Base-by-base conservation (phyloP, 2,113 vertebrate genomes). In the Orthonyx spaldingii region DNA sequence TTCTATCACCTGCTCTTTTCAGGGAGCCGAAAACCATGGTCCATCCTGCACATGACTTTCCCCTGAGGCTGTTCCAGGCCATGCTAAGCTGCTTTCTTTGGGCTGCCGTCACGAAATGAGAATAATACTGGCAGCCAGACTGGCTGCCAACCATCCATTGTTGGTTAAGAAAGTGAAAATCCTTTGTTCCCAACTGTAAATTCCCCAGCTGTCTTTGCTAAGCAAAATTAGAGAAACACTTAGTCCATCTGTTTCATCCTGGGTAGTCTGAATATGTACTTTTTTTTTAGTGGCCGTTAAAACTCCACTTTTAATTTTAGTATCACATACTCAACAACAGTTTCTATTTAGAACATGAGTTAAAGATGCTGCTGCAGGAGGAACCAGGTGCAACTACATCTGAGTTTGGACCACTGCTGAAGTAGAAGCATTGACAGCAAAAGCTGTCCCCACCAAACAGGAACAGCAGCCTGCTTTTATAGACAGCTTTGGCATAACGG, bases 91-190 rank as follows among this genome's bases (percentile, higher is more conserved):
- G 77, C 50, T 93, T 94, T 60, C 87, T 94, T 79, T 53, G 75
- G 65, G 69, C 65, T 96, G 75, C 90, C 55, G 32, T 69, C 42
- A 60, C 0, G 0, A 80, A 94, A 88, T 52, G 39, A 66, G 39
- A 85, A 55, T 52, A 89, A 76, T 53, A 39, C 52, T 76, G 89
- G 30, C 84, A 93, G 81, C 50, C 52, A 87, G 74, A 89, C 39
- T 80, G 53, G 75, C 80, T 88, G 83, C 39, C 79, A 81, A 83
- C 32, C 35, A 47, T 44, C 56, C 55, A 33, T 49, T 83, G 28
- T 37, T 93, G 76, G 72, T 87, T 94, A 93, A 84, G 69, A 77
- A 89, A 84, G 59, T 55, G 64, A 82, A 91, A 89, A 82, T 56
- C 61, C 46, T 74, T 83, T 86, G 35, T 72, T 93, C 75, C 57